phyloP scores from a whole-genome alignment of 2,888 invertebrate species.

The Ferrisia virgata region DNA sequence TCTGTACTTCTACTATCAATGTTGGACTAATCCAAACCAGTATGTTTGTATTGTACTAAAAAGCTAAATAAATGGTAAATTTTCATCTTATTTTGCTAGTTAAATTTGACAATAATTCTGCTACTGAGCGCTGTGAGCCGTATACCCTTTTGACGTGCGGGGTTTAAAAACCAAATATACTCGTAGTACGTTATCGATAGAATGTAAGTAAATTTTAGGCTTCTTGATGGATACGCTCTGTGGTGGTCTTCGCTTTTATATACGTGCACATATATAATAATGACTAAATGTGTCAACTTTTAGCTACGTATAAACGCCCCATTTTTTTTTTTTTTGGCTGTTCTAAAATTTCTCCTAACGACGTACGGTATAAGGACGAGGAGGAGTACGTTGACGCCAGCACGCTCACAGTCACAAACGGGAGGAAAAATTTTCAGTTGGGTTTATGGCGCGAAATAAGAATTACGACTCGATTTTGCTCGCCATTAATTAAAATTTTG shows the following conservation, averaged over 20 bases:
- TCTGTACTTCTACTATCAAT: neutral
- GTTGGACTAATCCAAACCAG: neutral
- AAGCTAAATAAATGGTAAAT: neutral
- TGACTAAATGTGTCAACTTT: neutral
- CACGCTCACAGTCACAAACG: neutral
- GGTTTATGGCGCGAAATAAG: neutral
- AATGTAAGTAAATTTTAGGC: neutral
- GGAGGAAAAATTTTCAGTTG: neutral
- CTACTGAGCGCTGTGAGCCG: no score
- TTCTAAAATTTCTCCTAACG: neutral
- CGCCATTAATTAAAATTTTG: slow-evolving; percentile 27
- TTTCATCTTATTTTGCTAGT: neutral
- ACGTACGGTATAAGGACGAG: no score
- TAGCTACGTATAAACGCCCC: slow-evolving; percentile 1
- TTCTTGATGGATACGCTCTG: neutral
- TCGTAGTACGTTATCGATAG: neutral
- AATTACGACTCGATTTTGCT: slow-evolving; percentile 25
- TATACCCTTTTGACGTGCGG: neutral
- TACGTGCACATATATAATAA: no score
- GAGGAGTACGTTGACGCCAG: neutral
- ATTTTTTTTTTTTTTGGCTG: slow-evolving; percentile 27
- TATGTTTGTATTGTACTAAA: no score
- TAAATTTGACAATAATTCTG: neutral
- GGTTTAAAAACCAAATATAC: neutral
- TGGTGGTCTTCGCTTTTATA: neutral